phyloP scores from a whole-genome alignment of 2,113 vertebrate species.

The Proterorhinus semilunaris region DNA sequence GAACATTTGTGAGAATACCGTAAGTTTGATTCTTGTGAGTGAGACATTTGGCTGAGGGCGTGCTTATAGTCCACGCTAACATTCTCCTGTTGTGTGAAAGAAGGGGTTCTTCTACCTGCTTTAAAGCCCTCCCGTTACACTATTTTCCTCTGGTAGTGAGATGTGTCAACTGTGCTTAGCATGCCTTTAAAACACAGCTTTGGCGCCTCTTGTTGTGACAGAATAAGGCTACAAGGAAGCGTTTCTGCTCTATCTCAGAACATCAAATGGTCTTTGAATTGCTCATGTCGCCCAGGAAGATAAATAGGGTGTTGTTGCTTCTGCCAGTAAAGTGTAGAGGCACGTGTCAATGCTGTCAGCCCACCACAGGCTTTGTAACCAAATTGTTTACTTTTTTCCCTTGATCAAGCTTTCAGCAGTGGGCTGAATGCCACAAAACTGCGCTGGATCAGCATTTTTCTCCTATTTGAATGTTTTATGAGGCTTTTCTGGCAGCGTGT shows the following conservation, averaged over 20 bases:
- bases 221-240: slow-evolving; percentile 72
- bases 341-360: slow-evolving; percentile 60
- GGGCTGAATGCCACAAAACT: slow-evolving; percentile 31
- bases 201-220: slow-evolving; percentile 67
- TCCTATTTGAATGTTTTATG: slow-evolving; percentile 36
- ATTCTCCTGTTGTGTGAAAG: slow-evolving; percentile 12
- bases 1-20: not conserved
- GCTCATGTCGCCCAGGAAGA: slow-evolving; percentile 64
- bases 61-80: not conserved
- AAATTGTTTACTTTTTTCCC: slow-evolving; percentile 65
- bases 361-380: slow-evolving; percentile 52
- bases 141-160: slow-evolving; percentile 50
- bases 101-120: slow-evolving; percentile 31
- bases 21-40: not conserved
- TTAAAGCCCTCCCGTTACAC: slow-evolving; percentile 53
- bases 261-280: slow-evolving; percentile 73
- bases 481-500: slow-evolving; percentile 9
- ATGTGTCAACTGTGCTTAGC: slow-evolving; percentile 68
- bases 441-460: slow-evolving; percentile 47
- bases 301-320: slow-evolving; percentile 61
- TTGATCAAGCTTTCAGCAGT: slow-evolving; percentile 64
- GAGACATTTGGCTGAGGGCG: not conserved
- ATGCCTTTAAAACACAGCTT: slow-evolving; percentile 59
- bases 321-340: slow-evolving; percentile 62
- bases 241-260: slow-evolving; percentile 60